Evolutionary conservation across 2,888 invertebrate genomes (phyloP).

Genomic region (Cantharis nigra): DNA sequence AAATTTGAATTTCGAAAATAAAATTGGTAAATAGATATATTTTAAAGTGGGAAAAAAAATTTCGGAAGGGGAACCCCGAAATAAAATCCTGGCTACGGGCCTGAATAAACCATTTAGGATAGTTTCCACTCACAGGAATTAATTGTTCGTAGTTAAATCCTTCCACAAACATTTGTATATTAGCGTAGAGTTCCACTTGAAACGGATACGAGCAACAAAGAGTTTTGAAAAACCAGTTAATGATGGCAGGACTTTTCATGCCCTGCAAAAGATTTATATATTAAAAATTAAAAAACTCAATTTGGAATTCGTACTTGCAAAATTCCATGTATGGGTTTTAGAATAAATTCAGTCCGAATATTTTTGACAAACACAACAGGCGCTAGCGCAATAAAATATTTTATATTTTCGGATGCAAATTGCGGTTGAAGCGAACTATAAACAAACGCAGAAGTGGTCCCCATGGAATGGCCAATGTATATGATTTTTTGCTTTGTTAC

Average conservation of each 20-base stretch:
- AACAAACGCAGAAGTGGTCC: constrained; percentile 71
- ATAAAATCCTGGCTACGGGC: no score
- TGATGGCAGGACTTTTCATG: fast-evolving
- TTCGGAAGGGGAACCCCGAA: no score
- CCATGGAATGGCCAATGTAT: constrained; percentile 87
- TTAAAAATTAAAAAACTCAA: no score
- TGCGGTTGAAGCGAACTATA: constrained; percentile 67
- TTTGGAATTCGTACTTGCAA: background rate
- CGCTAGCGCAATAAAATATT: constrained; percentile 64
- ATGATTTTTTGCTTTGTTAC: constrained; percentile 50
- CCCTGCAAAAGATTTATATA: background rate
- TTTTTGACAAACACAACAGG: constrained; percentile 64
- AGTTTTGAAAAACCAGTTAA: fast-evolving
- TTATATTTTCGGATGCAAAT: constrained; percentile 66
- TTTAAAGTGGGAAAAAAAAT: no score
- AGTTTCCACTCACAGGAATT: constrained; percentile 33
- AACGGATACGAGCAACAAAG: constrained; percentile 14
- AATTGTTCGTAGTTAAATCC: constrained; percentile 35
- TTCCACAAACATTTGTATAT: constrained; percentile 16
- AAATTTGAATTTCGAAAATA: no score
- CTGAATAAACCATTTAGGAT: background rate
- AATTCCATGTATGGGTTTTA: background rate
- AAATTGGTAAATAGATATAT: no score
- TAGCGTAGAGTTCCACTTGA: constrained; percentile 30
- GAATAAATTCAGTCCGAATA: background rate